Evolutionary conservation across 2,797 vertebrate genomes (phyloP).

Genomic region (Arrhamphus sclerolepis): DNA sequence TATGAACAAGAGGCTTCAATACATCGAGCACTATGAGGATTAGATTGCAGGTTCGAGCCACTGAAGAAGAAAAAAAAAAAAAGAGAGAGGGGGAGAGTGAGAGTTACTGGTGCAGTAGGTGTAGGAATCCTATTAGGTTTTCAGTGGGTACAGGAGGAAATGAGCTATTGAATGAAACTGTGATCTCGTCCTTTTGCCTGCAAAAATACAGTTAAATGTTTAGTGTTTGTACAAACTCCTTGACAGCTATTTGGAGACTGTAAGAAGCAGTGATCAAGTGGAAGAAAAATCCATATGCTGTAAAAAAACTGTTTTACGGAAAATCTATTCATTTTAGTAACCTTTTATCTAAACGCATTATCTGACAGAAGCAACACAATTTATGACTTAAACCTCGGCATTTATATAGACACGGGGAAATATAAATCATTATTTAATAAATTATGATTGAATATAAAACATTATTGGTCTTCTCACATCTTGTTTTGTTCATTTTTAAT

Average conservation of each 20-base stretch:
- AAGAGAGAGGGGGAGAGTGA: background rate
- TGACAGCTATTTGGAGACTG: background rate
- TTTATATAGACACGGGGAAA: background rate
- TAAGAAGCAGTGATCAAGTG: background rate
- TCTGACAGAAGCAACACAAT: background rate
- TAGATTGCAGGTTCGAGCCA: constrained; percentile 97
- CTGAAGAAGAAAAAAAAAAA: constrained; percentile 67
- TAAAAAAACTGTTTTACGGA: background rate
- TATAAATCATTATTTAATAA: background rate
- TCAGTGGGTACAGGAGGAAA: background rate
- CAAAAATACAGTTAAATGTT: background rate
- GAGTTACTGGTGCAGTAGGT: background rate
- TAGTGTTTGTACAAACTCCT: background rate
- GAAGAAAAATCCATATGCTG: background rate
- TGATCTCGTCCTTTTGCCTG: background rate
- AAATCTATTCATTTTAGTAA: too few species aligned
- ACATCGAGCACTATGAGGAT: constrained; percentile 98
- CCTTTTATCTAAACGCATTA: too few species aligned
- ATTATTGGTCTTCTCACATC: background rate
- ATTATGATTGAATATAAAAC: too few species aligned
- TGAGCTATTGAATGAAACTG: background rate
- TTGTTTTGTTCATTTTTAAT: background rate
- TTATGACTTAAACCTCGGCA: background rate
- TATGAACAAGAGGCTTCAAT: constrained; percentile 95
- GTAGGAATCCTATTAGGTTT: background rate